Evolutionary conservation across 2,113 vertebrate genomes (phyloP).

Genomic region (Peromyscus leucopus): DNA sequence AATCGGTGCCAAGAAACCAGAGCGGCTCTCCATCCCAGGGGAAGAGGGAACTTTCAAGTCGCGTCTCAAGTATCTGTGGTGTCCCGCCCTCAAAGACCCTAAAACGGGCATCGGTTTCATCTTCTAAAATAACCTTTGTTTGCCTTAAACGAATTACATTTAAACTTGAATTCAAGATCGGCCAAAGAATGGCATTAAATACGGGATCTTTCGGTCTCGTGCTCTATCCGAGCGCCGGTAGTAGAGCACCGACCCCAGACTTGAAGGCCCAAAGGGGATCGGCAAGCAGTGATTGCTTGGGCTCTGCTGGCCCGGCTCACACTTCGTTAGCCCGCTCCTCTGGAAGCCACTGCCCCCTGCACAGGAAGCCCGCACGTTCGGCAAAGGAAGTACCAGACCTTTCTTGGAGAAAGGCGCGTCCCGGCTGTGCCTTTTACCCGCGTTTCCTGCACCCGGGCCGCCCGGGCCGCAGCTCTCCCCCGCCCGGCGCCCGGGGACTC

Average conservation of each 20-base stretch:
- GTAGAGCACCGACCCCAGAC: background rate
- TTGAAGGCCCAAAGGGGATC: conserved; percentile 47
- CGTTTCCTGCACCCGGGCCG: conserved; percentile 59
- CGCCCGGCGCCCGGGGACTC: conserved; percentile 15
- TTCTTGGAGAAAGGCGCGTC: conserved; percentile 81
- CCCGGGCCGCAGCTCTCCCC: background rate
- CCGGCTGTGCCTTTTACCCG: background rate
- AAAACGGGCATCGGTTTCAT: background rate
- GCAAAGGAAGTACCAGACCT: conserved; percentile 88
- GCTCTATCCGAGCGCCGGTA: background rate
- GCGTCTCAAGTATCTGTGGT: conserved; percentile 43
- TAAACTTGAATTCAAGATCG: conserved; percentile 10
- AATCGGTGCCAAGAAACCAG: conserved; percentile 68
- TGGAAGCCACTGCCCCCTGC: conserved; percentile 56
- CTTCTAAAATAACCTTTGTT: conserved; percentile 13
- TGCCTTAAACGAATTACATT: conserved; percentile 23
- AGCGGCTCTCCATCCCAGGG: conserved; percentile 4
- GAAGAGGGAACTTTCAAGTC: background rate
- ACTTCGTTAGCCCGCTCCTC: conserved; percentile 52
- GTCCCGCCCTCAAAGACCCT: background rate
- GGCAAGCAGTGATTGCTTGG: conserved; percentile 25
- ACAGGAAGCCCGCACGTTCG: conserved; percentile 86
- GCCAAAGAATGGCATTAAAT: background rate
- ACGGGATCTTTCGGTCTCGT: background rate
- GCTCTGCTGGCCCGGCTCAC: conserved; percentile 4